A percentile compares a stretch with the other conserved stretches of the same genome.
Evolutionary conservation across 2,888 invertebrate species (phyloP).

Genomic region (Furcula furcula): DNA sequence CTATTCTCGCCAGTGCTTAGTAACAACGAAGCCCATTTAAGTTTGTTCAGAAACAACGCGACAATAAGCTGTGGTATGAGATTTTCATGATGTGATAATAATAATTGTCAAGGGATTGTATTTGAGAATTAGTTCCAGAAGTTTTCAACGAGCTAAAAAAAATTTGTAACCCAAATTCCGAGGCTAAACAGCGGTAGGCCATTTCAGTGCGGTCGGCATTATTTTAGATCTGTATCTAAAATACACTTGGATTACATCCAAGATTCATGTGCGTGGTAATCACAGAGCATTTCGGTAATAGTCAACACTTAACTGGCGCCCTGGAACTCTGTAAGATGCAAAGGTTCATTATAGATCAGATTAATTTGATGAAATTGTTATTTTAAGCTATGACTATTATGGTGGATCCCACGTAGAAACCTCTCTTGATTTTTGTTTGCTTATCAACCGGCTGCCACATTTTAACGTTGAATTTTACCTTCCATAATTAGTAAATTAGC

Average conservation of each 20-base stretch:
- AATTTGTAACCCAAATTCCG: constrained; percentile 19
- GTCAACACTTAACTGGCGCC: no score
- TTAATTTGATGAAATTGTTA: no score
- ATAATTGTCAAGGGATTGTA: not conserved
- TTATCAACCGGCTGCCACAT: no score
- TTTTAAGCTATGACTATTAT: no score
- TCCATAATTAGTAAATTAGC: no score
- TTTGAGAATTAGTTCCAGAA: not conserved
- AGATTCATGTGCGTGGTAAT: constrained; percentile 8
- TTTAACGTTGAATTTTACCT: no score
- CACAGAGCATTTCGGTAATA: constrained; percentile 7
- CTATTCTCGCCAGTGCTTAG: not conserved
- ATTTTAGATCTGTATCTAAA: constrained; percentile 39
- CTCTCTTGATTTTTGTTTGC: no score
- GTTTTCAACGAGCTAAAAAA: not conserved
- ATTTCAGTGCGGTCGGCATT: constrained; percentile 31
- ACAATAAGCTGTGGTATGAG: not conserved
- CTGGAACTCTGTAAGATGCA: no score
- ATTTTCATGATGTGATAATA: not conserved
- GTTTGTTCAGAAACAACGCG: not conserved
- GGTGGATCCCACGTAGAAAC: no score
- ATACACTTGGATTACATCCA: constrained; percentile 49
- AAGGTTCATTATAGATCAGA: no score
- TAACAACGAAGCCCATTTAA: not conserved
- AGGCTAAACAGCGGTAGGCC: constrained; percentile 22